Evolutionary conservation across 1,140 invertebrate genomes (phyloP).

Genomic region (Drosophila mauritiana): DNA sequence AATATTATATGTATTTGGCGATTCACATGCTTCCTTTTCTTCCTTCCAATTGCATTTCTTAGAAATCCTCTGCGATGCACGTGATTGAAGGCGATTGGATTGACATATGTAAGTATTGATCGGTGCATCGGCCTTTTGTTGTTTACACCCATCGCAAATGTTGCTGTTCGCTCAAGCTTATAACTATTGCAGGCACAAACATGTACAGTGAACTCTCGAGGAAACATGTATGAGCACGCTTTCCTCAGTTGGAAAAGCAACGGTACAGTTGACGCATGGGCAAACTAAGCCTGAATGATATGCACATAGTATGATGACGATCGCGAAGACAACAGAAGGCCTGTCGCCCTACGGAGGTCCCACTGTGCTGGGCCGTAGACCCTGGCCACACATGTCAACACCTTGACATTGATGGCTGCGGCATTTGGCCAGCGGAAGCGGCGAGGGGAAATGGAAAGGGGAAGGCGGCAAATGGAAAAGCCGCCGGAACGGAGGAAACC

Average conservation of each 20-base stretch:
- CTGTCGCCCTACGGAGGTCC: background rate
- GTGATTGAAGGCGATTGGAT: constrained; percentile 1
- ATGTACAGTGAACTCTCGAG: constrained; percentile 3
- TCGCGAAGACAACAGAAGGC: too few relatives aligned
- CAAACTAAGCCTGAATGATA: background rate
- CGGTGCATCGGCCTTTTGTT: constrained; percentile 23
- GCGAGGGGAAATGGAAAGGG: background rate
- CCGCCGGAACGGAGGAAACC: constrained; percentile 8
- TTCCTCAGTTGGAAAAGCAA: too few relatives aligned
- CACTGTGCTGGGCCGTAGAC: constrained; percentile 3
- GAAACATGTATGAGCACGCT: background rate
- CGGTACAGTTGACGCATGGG: background rate
- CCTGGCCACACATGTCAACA: constrained; percentile 27
- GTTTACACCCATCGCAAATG: constrained; percentile 12
- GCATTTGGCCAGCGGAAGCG: constrained; percentile 23
- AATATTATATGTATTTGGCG: too few relatives aligned
- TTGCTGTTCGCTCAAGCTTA: constrained; percentile 25
- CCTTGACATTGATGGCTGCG: constrained; percentile 60
- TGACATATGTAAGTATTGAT: constrained; percentile 13
- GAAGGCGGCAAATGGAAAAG: background rate
- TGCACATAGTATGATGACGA: too few relatives aligned
- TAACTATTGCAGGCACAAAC: constrained; percentile 25
- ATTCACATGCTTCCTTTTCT: too few relatives aligned
- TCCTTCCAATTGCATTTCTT: background rate
- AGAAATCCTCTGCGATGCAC: background rate